Evolutionary conservation across 2,888 invertebrate species (phyloP), one percentile per base, ranked within the genome.

Genomic region (Troides helena): DNA sequence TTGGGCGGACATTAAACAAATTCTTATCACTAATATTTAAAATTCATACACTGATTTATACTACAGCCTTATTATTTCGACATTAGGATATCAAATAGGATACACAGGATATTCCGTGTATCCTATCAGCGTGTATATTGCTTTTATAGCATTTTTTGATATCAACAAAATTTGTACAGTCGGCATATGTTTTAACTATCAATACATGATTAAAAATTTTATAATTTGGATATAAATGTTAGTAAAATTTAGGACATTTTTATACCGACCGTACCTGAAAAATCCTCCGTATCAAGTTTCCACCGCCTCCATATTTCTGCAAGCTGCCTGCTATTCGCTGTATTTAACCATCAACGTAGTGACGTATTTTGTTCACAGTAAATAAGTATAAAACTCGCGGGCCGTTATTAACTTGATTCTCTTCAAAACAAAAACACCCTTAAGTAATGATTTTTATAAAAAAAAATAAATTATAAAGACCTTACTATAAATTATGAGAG

Each of bases 251-350:
- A 46, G 14, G 12, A 46, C 18, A 30, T 78, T 77, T 78, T 76
- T 79, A 64, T 77, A 76, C 85, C 65, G 78, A 84, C 89, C 77
- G 81, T 92, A 89, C 89, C 84, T 87, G 89, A 86, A 89, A 53
- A 88, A 88, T 86, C 85, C 83, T 86, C 88, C 85, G 88, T 87
- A 89, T 89, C 88, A 89, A 89, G 87, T 90, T 88, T 88, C 87
- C 83, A 81, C 78, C 81, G 87, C 87, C 86, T 87, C 89, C 90
- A 89, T 88, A 88, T 87, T 89, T 88, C 89, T 86, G 82, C 83
- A 72, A 84, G 80, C 82, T 81, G 82, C 81, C 79, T 71, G 73
- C 76, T 77, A 80, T 78, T 79, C 80, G 82, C 80, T 79, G 69
- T 84, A 85, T 83, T 81, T 80, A 82, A 84, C 85, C 85, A 84